Base-by-base conservation (phyloP, 2,113 vertebrate genomes). In the Odontesthes bonariensis region DNA sequence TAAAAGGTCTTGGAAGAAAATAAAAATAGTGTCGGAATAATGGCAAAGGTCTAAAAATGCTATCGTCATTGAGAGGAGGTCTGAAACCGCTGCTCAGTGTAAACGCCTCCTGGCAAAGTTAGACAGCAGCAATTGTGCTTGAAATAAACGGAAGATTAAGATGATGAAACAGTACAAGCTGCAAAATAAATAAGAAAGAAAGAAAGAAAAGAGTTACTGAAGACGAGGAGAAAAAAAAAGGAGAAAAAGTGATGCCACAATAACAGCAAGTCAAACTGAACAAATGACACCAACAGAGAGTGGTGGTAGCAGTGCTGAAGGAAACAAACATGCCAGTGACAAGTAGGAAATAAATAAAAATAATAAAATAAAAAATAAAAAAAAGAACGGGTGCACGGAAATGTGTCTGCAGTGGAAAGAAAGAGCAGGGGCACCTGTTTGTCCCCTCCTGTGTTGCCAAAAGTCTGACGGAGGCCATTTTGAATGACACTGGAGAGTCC, bases 401-500 rank as follows among this genome's bases (percentile, higher is more conserved):
- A 69, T n/a, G 32, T 11, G 64, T 63, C 67, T 58, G 71, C 13
- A 65, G 71, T 51, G 12, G 40, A 69, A 67, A 85, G 61, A 75
- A 84, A 88, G 78, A 88, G 79, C 69, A 56, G 87, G 82, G 84
- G 77, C 97, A 99, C 97, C 98, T 99, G 97, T 95, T 97, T 99
- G 92, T 99, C 97, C 95, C 95, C 96, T 94, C 96, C 96, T 6
- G 97, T 89, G 93, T 91, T 95, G 92, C 97, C 96, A 94, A 99
- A 97, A 73, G 96, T 97, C 95, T 99, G 96, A 92, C 97, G 97
- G 89, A 99, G 93, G 94, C 97, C 96, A 93, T 96, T 96, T 94
- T 99, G 97, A 96, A 99, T 97, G 95, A 97, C 96, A 96, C 92
- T 96, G 93, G 97, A 99, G 88, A 99, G 96, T 90, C 96, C 97